Evolutionary conservation across 2,888 invertebrate species (phyloP).

Genomic region (Callinectes sapidus): DNA sequence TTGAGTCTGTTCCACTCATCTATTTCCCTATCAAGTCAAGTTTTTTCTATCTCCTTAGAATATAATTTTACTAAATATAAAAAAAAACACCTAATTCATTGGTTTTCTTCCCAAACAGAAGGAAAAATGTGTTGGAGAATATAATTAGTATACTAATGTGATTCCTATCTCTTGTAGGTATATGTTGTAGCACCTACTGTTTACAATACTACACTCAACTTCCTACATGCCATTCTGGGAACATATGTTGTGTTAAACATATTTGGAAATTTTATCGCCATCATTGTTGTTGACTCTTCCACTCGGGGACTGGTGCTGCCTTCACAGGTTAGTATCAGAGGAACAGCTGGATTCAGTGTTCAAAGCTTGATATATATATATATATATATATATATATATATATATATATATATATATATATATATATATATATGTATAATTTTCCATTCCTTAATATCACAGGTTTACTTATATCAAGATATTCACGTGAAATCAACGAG

Average conservation of each 20-base stretch:
- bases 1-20: too few relatives aligned
- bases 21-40: too few relatives aligned
- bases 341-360: not conserved
- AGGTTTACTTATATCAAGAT: too few relatives aligned
- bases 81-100: too few relatives aligned
- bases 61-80: too few relatives aligned
- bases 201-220: slow-evolving; percentile 75
- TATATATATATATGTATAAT: too few relatives aligned
- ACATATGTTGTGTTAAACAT: slow-evolving; percentile 86
- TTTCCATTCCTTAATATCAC: too few relatives aligned
- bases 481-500: not conserved
- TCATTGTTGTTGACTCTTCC: slow-evolving; percentile 86
- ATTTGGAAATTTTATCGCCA: slow-evolving; percentile 85
- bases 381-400: too few relatives aligned
- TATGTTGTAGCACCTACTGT: slow-evolving; percentile 69
- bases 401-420: too few relatives aligned
- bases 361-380: slow-evolving; percentile 72
- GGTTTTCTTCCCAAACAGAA: not conserved
- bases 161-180: slow-evolving; percentile 57
- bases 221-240: slow-evolving; percentile 81
- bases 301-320: slow-evolving; percentile 81
- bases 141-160: not conserved
- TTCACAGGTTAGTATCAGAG: slow-evolving; percentile 75
- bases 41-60: too few relatives aligned
- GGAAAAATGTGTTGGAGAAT: not conserved